These are phyloP conservation scores for Nymphalis io DNA, from an alignment of 1,140 invertebrate species.

Conservation along the genomic window DNA sequence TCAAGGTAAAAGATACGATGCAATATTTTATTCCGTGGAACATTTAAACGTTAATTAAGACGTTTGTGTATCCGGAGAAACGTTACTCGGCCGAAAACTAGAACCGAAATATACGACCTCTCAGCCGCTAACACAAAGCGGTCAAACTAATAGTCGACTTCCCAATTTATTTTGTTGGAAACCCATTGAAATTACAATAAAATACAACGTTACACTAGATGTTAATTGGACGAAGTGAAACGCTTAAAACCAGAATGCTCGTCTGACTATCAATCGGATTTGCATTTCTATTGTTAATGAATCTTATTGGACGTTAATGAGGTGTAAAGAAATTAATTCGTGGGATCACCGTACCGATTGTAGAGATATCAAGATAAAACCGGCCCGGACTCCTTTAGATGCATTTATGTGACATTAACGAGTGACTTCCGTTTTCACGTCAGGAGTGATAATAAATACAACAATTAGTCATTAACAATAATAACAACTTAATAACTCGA, in stretches of 20 bases:
- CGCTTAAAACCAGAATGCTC: slow-evolving; percentile 61
- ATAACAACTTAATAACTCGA: slow-evolving; percentile 2
- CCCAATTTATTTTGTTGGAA: slow-evolving; percentile 64
- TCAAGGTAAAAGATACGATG: slow-evolving; percentile 48
- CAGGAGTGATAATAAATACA: neutral
- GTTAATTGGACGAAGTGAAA: slow-evolving; percentile 60
- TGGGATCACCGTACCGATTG: slow-evolving; percentile 65
- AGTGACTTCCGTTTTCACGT: slow-evolving; percentile 55
- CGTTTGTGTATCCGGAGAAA: slow-evolving; percentile 59
- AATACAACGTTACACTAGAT: slow-evolving; percentile 56
- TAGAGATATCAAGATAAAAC: slow-evolving; percentile 62
- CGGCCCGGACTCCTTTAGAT: slow-evolving; percentile 41
- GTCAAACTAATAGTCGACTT: slow-evolving; percentile 53
- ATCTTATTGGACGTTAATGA: slow-evolving; percentile 67
- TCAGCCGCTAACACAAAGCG: slow-evolving; percentile 56
- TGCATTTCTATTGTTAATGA: slow-evolving; percentile 75
- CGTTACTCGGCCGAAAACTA: slow-evolving; percentile 50
- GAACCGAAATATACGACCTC: slow-evolving; percentile 60
- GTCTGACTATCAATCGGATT: slow-evolving; percentile 59
- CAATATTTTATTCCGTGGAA: slow-evolving; percentile 59
- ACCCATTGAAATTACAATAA: slow-evolving; percentile 50
- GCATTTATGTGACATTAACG: slow-evolving; percentile 51
- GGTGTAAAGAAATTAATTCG: slow-evolving; percentile 74
- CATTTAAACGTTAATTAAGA: slow-evolving; percentile 70
- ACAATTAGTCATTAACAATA: slow-evolving; percentile 21